Evolutionary conservation across 2,797 vertebrate genomes (phyloP), one percentile per base, ranked within the genome.

Genomic region (Phyllotis vaccarum): DNA sequence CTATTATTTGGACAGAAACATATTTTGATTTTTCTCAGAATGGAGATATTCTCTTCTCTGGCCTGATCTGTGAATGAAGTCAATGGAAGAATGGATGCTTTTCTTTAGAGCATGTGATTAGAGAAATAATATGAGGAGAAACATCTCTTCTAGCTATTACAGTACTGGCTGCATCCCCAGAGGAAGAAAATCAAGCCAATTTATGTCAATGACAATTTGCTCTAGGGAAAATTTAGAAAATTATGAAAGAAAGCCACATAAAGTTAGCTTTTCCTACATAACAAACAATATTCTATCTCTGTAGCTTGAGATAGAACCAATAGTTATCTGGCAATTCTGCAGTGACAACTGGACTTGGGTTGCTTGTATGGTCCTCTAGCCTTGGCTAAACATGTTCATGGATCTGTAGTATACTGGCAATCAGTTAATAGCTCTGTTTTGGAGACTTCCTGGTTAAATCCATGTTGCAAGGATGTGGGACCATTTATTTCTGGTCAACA

Each of bases 181-280:
- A 91, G 31, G 43, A 37, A 10, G 37, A 89, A 89, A 87, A 40
- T 13, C n/a, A 70, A n/a, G 31, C 24, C 31, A 70, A 54, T 56
- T 21, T 78, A n/a, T 10, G 1, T 75, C n/a, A 11, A 3, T 54
- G 27, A 74, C 34, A 93, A 75, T 2, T 9, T 70, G 14, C 29
- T 91, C 27, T 78, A 27, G 34, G 22, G 21, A 54, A 74, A 37
- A 85, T 70, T 80, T 60, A 34, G 80, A 91, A 64, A 95, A 52
- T 31, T 9, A n/a, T 70, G 16, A 74, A 91, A 93, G 66, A n/a
- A 31, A 89, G 17, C 19, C n/a, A 0, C 40, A 58, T 91, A 87
- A 81, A 34, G 37, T 82, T 86, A 86, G n/a, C 52, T 81, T 29
- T 19, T 52, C 6, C 66, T 56, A 13, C 22, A 27, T 31, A 29